phyloP scores from a whole-genome alignment of 2,797 vertebrate genomes.

The Crocidura indochinensis region DNA sequence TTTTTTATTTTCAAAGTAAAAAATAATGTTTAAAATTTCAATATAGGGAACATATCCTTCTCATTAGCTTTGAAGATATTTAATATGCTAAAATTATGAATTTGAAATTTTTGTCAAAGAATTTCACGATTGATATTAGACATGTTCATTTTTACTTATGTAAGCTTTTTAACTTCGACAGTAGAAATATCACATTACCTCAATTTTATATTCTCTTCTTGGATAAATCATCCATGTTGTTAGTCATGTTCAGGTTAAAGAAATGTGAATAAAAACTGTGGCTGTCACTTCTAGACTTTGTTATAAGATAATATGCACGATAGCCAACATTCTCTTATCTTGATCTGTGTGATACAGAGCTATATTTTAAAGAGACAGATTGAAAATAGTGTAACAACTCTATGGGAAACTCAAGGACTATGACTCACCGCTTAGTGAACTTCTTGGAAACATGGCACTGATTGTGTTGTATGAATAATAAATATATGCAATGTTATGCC shows the following conservation, averaged over 20 bases:
- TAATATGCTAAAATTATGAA: background rate
- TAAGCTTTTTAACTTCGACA: background rate
- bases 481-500: background rate
- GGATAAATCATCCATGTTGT: too few relatives aligned
- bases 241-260: background rate
- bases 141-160: background rate
- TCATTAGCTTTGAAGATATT: background rate
- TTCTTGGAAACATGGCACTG: background rate
- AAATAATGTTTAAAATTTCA: background rate
- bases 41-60: background rate
- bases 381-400: background rate
- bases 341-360: background rate
- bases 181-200: background rate
- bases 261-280: background rate
- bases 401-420: background rate
- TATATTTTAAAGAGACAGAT: background rate
- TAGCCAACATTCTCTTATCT: background rate
- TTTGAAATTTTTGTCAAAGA: background rate
- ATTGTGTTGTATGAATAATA: background rate
- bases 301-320: background rate
- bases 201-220: background rate
- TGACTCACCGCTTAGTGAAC: background rate
- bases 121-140: constrained; percentile 19
- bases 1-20: constrained; percentile 22
- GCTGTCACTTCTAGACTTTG: background rate